Percentiles rank a stretch among this genome's conserved stretches.
phyloP scores from a whole-genome alignment of 1,140 invertebrate genomes.

The Sogatella furcifera region DNA sequence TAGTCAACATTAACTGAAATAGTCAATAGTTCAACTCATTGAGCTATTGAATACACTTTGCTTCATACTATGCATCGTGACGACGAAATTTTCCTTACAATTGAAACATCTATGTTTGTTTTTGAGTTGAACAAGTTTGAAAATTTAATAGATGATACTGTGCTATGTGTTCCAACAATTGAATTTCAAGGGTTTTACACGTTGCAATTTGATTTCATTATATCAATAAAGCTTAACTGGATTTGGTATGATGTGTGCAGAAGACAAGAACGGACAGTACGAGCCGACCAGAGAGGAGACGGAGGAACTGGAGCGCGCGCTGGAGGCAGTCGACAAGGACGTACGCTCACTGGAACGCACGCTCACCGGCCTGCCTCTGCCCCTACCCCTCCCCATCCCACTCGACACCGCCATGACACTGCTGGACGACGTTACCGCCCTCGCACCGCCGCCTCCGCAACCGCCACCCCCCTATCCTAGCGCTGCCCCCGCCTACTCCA shows the following conservation, averaged over 20 bases:
- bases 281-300: constrained; percentile 65
- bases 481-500: constrained; percentile 3
- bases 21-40: too few species aligned
- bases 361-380: constrained; percentile 10
- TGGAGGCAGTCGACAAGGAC: constrained; percentile 70
- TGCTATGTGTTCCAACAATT: too few species aligned
- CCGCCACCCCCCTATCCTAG: constrained; percentile 4
- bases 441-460: constrained; percentile 1
- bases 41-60: too few species aligned
- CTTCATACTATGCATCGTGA: too few species aligned
- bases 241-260: constrained; percentile 29
- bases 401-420: constrained; percentile 14
- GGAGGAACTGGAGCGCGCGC: constrained; percentile 69
- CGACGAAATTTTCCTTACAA: too few species aligned
- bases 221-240: too few species aligned
- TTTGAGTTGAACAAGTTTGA: too few species aligned
- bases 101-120: too few species aligned
- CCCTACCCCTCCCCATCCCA: constrained; percentile 9
- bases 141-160: too few species aligned
- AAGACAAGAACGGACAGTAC: constrained; percentile 58
- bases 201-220: too few species aligned
- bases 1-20: too few species aligned
- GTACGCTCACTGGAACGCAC: constrained; percentile 46
- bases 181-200: too few species aligned
- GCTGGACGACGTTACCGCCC: constrained; percentile 10